A percentile compares a stretch with the other conserved stretches of the same genome.
Conservation (phyloP, 2,797 vertebrate species). For the Catostomus latipinnis region DNA sequence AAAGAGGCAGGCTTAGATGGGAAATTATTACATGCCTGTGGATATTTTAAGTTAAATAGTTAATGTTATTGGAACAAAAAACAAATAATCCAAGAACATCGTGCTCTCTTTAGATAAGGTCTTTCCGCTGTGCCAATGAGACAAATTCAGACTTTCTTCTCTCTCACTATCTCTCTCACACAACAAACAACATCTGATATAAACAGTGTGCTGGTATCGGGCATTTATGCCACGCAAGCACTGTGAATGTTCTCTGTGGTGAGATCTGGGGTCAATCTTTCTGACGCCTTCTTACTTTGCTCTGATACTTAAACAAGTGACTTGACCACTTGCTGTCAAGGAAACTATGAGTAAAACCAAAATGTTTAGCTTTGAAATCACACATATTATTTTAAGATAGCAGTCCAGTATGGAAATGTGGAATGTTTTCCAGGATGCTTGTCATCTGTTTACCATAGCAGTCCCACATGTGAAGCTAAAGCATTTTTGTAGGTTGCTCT, state of each 20-base stretch:
- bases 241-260: constrained; percentile 38
- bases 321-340: constrained; percentile 8
- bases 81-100: constrained; percentile 44
- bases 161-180: neutral
- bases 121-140: constrained; percentile 13
- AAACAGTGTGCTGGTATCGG: constrained; percentile 16
- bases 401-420: constrained; percentile 8
- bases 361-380: constrained; percentile 26
- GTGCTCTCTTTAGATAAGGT: constrained; percentile 9
- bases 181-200: constrained; percentile 17
- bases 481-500: too few species aligned
- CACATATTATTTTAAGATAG: constrained; percentile 29
- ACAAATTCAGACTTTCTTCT: constrained; percentile 35
- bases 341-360: constrained; percentile 40
- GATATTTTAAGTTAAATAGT: neutral
- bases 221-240: constrained; percentile 50
- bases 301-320: constrained; percentile 45
- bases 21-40: neutral
- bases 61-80: constrained; percentile 11
- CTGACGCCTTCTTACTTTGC: constrained; percentile 45
- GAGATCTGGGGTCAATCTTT: constrained; percentile 43
- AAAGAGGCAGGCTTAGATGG: neutral
- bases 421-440: constrained; percentile 17
- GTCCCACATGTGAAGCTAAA: neutral
- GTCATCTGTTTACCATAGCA: constrained; percentile 34